Conservation (phyloP, 92 coral and sea anemone species). For the Umimayanthus chanpuru region DNA sequence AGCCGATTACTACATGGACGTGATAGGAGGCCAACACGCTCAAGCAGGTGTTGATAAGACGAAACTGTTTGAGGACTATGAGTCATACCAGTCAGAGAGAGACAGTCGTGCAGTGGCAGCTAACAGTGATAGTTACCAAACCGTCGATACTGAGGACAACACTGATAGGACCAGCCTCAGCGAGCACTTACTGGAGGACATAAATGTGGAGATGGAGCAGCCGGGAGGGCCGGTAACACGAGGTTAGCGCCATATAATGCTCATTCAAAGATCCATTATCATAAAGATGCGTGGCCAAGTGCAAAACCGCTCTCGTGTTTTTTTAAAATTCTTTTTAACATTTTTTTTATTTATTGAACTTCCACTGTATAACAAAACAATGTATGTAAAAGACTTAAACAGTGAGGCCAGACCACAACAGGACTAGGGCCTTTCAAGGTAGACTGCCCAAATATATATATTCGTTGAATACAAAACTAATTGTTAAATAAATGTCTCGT, state of each 20-base stretch:
- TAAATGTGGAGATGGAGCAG: neutral
- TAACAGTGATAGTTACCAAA: neutral
- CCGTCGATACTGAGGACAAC: neutral
- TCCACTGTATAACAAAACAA: no score
- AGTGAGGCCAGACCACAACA: no score
- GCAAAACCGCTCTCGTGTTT: no score
- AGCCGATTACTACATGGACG: slow-evolving; percentile 91
- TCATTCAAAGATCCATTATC: neutral
- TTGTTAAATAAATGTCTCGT: no score
- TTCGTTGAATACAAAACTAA: no score
- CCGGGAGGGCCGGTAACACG: neutral
- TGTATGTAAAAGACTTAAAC: no score
- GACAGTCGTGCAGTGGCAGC: neutral
- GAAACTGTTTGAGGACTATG: slow-evolving; percentile 54
- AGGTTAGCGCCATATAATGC: neutral
- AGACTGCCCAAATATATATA: no score
- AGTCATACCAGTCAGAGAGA: slow-evolving; percentile 13
- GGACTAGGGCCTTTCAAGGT: no score
- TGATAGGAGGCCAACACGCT: slow-evolving; percentile 68
- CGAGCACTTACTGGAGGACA: neutral
- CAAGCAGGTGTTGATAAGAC: slow-evolving; percentile 23
- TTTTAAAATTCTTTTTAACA: no score
- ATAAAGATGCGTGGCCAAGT: neutral
- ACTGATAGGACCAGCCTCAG: no score
- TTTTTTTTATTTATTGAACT: no score